These are phyloP conservation scores for Enteromius afrohamiltoni DNA, from an alignment of 2,797 vertebrate genomes.

Conservation along the genomic window DNA sequence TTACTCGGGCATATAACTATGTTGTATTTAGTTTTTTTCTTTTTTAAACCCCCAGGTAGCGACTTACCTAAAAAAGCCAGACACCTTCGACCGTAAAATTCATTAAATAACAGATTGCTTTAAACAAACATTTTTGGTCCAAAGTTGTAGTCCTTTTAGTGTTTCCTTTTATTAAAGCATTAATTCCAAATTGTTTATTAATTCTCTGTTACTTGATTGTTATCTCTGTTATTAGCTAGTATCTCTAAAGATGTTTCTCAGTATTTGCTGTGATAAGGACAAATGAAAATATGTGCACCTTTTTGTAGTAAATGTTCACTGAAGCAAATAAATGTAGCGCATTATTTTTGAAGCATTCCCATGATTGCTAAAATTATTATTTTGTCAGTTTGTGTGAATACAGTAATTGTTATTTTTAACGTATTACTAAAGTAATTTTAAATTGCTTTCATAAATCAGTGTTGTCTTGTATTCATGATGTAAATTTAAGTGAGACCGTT, in stretches of 20 bases:
- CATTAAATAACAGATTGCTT: not conserved
- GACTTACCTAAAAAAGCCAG: not conserved
- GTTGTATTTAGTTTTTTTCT: conserved; percentile 12
- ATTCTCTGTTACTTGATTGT: conserved; percentile 2
- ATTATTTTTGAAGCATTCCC: not conserved
- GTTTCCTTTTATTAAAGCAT: not conserved
- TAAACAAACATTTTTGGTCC: not conserved
- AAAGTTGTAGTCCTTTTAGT: not conserved
- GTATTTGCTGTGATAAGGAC: not conserved
- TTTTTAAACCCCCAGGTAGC: not conserved
- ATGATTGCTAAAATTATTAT: not conserved
- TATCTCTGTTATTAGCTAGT: not conserved
- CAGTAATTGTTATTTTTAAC: not conserved
- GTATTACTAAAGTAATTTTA: not conserved
- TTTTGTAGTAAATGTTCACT: not conserved
- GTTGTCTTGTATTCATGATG: not conserved
- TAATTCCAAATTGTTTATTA: not conserved
- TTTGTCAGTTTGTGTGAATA: not conserved
- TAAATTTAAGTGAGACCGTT: not conserved
- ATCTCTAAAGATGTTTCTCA: not conserved
- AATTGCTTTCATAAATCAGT: conserved; percentile 1
- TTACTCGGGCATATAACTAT: not conserved
- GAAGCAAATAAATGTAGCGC: not conserved
- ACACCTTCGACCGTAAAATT: not conserved
- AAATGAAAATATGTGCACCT: not conserved